Base-by-base conservation (phyloP, 2,888 invertebrate genomes). In the Callyntrura guangdongensis region DNA sequence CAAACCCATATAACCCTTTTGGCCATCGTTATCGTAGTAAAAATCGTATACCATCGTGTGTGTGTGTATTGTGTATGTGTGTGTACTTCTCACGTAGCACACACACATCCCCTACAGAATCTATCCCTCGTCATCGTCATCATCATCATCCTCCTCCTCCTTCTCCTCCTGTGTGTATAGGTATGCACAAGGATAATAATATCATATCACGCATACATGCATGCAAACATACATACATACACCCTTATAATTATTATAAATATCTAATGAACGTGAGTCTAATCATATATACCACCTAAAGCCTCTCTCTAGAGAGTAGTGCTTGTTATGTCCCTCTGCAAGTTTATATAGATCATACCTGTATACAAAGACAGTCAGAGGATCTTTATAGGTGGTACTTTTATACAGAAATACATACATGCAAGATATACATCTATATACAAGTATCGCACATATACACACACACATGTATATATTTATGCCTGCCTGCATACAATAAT, bases 171-270 rank as follows among this genome's bases (percentile, higher is more conserved):
- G 59, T 8, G n/a, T 64, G 64, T 25, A 64, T 22, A 64, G 64
- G 64, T 64, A 64, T 64, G 64, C 64, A 64, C 64, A 64, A 64
- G 64, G 64, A 64, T 64, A 64, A 25, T 25, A 20, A 22, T 64
- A 59, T 59, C 59, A 59, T 59, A 59, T 36, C 36, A 36, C 17
- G 6, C 59, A 59, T 17, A 59, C 59, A 17, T 53, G 53, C 36
- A 36, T 36, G 36, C 36, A 2, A 36, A 6, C 36, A 53, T 53
- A 53, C 53, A 53, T 53, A 47, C 9, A 53, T 14, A 53, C 36
- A 36, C 36, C 36, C 36, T 36, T 17, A 64, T 64, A 64, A 64
- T 64, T 64, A 25, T 22, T 22, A 36, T 36, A 36, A 36, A 36
- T 36, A 36, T 36, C 36, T 36, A 6, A 36, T 36, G 36, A 36